phyloP scores from a whole-genome alignment of 2,797 vertebrate species.

The Babyrousa celebensis region DNA sequence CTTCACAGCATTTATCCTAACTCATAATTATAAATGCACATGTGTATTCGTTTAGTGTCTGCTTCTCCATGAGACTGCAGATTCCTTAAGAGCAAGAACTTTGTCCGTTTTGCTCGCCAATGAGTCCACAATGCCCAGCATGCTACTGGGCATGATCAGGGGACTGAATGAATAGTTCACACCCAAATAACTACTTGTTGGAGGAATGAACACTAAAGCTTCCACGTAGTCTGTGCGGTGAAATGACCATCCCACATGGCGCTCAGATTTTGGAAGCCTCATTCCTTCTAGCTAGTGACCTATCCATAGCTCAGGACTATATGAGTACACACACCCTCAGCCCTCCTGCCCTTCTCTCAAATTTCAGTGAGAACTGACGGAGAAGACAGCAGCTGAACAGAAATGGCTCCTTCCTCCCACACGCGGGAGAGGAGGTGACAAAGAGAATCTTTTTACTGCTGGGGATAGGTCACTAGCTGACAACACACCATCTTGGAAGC shows the following conservation, averaged over 20 bases:
- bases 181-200: neutral
- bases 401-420: constrained; percentile 58
- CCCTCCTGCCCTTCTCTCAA: constrained; percentile 33
- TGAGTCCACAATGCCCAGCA: neutral
- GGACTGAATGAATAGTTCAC: neutral
- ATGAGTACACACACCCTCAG: neutral
- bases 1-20: neutral
- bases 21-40: neutral
- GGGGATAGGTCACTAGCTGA: constrained; percentile 46
- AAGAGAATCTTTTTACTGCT: constrained; percentile 42
- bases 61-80: neutral
- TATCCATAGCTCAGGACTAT: constrained; percentile 24
- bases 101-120: neutral
- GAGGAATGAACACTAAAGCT: constrained; percentile 57
- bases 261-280: neutral
- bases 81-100: neutral
- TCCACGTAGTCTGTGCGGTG: neutral
- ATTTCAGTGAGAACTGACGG: constrained; percentile 48
- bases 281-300: neutral
- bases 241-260: neutral
- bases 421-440: constrained; percentile 33
- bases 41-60: neutral
- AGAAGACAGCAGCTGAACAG: constrained; percentile 53
- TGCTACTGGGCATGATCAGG: neutral
- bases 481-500: neutral